Evolutionary conservation across 2,113 vertebrate species (phyloP), one percentile per base, ranked within the genome.

Genomic region (Chlamydotis undulata): DNA sequence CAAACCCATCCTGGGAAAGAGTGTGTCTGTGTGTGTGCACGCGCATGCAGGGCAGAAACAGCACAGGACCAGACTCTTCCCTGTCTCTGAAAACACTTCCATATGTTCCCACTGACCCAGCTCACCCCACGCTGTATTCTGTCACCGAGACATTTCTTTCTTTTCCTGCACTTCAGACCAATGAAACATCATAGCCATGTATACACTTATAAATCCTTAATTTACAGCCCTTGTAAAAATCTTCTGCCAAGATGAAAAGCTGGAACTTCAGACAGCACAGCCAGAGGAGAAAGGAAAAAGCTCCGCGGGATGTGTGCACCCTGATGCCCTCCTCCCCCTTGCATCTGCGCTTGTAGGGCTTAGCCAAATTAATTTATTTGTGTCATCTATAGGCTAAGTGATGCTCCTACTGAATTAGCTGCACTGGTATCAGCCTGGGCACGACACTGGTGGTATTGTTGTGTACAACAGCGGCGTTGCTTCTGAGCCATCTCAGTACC

Each of bases 211-310:
- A 96, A 96, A 95, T 77, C 92, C 94, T 83, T 96, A 77, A 96
- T 95, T 96, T 97, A 97, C 90, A 96, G 90, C 76, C 90, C 96
- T 96, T 95, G 90, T 96, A 96, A 96, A 97, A 97, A 88, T 70
- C 90, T 77, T 83, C 83, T 81, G 94, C 96, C 94, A 97, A 94
- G 94, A 91, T 86, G 93, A 95, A 97, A 96, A 93, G 93, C 93
- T 96, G 96, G 85, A 93, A 82, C 88, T 92, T 93, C 88, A 96
- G 96, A 86, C 56, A 52, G 82, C 0, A 0, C 0, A 50, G 93
- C 67, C 90, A 91, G 93, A 94, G 76, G 55, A 83, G 88, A 63
- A 77, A 90, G 89, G 89, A 91, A 96, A 90, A 45, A 35, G 90
- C 79, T 83, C 94, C 28, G 83, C 0, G 1, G 92, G 93, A 80